These are phyloP conservation scores for Bujurquina vittata DNA, from an alignment of 2,113 vertebrate genomes.

Conservation along the genomic window DNA sequence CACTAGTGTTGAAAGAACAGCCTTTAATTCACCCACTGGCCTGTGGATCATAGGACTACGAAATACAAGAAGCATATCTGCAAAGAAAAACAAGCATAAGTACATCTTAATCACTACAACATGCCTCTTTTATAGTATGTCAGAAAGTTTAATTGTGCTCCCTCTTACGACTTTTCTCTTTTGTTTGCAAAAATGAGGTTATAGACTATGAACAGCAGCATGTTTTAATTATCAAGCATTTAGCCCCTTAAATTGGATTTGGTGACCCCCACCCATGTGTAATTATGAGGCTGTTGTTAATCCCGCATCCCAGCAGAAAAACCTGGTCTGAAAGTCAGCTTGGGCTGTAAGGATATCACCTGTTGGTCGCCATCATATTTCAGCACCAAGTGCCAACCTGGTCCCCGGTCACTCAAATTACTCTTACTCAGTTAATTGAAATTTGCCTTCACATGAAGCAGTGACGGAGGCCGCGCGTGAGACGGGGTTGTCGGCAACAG, in stretches of 20 bases:
- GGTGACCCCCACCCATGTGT: not conserved
- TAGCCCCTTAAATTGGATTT: not conserved
- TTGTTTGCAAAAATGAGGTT: not conserved
- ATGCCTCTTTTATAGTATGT: conserved; percentile 8
- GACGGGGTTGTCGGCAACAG: conserved; percentile 42
- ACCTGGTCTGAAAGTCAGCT: conserved; percentile 24
- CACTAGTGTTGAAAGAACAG: conserved; percentile 71
- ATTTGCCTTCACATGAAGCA: conserved; percentile 59
- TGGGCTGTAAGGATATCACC: conserved; percentile 58
- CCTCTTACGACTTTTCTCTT: not conserved
- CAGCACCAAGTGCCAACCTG: conserved; percentile 54
- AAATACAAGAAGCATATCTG: conserved; percentile 43
- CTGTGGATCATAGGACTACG: conserved; percentile 41
- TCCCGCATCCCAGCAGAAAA: conserved; percentile 61
- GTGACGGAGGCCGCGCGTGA: conserved; percentile 7
- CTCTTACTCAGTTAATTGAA: conserved; percentile 71
- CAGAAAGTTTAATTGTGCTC: not conserved
- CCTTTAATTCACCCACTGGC: conserved; percentile 63
- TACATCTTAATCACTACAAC: conserved; percentile 44
- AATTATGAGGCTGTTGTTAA: conserved; percentile 48
- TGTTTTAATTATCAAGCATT: not conserved
- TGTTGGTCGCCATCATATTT: conserved; percentile 71
- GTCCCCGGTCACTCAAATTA: conserved; percentile 68
- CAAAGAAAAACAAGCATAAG: conserved; percentile 51
- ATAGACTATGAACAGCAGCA: not conserved